Evolutionary conservation across 2,797 vertebrate species (phyloP).

Genomic region (Clarias platycephalus): DNA sequence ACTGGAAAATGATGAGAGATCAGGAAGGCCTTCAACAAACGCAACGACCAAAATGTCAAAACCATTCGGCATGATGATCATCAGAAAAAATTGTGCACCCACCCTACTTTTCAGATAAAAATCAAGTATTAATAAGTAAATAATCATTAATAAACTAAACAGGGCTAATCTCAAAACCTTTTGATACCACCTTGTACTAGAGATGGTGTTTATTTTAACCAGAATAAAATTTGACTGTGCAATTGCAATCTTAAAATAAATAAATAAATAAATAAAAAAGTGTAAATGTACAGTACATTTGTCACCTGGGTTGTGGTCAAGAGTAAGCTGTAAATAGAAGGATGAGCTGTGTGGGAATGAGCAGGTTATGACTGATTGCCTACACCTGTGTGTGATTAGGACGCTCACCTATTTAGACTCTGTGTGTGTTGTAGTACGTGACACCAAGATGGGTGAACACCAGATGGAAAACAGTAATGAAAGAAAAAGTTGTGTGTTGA

Average conservation of each 20-base stretch:
- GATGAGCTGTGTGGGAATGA: not conserved
- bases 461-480: slow-evolving; percentile 1
- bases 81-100: no score
- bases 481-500: not conserved
- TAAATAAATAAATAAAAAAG: not conserved
- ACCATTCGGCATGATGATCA: no score
- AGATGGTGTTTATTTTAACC: not conserved
- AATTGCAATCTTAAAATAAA: not conserved
- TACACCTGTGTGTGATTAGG: not conserved
- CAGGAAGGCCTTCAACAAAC: no score
- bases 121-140: no score
- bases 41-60: no score
- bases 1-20: no score
- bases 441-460: not conserved
- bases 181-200: no score
- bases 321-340: not conserved
- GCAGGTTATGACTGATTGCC: not conserved
- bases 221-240: not conserved
- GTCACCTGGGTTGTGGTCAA: not conserved
- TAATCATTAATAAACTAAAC: no score
- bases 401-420: not conserved
- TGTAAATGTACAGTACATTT: not conserved
- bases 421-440: not conserved
- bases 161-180: no score
- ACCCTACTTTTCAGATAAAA: no score